Evolutionary conservation across 1,140 invertebrate genomes (phyloP), one percentile per base, ranked within the genome.

Genomic region (Heliconius hewitsoni): DNA sequence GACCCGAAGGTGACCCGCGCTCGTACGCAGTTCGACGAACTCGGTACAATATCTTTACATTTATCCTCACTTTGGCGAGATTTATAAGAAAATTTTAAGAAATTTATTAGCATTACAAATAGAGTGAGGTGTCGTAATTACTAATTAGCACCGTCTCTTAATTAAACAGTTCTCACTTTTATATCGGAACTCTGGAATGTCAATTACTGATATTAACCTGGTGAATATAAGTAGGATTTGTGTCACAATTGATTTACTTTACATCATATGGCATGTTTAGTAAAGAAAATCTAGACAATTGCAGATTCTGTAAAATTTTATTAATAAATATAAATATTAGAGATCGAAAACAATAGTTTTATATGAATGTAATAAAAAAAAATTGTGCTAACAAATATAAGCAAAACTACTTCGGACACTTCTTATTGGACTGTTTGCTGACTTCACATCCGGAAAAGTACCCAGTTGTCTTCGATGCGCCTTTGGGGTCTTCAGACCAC

Each of bases 1-100:
- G 91, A 91, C 90, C 91, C 85, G 79, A 89, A 91, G 90, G 91
- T 91, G 90, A 92, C 92, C 89, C 83, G 81, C 75, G 84, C 82
- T 84, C 78, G 84, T 78, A 82, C 83, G 83, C 83, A 83, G 91
- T 91, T 89, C 90, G 87, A 89, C 87, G 92, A 91, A 91, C 90
- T 77, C 85, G 73, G 60, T 73, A 81, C 80, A 85, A 73, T 86
- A 83, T 89, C 82, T 81, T 84, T 84, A 82, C 77, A 77, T 55
- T 73, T 80, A 82, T 84, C 76, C 78, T 76, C 71, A 71, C 77
- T 75, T 74, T 55, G 74, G 70, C 60, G 55, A 77, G 66, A 76
- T 73, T 83, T 82, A 82, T 76, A 72, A 39, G 34, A 18, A n/a
- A 42, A 42, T 42, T 72, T 39, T 72, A 72, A 72, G 34, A 72